phyloP scores from a whole-genome alignment of 2,888 invertebrate species.

The Diadromus collaris region DNA sequence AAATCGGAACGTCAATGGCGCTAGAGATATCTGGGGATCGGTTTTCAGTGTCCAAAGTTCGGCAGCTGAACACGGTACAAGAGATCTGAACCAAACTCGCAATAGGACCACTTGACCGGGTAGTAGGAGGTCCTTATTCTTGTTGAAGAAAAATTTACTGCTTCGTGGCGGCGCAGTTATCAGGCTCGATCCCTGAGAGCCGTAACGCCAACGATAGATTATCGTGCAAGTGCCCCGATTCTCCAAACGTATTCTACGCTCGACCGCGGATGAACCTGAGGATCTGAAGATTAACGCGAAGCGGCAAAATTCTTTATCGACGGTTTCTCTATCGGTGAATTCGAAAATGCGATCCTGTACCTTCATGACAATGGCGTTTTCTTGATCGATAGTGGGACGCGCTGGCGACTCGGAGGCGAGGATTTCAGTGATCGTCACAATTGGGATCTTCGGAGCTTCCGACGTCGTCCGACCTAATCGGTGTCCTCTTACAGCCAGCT shows the following conservation, averaged over 20 bases:
- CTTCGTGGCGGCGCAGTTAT: constrained; percentile 63
- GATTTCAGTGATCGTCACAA: constrained; percentile 62
- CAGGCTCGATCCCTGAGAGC: constrained; percentile 30
- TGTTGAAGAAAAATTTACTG: constrained; percentile 83
- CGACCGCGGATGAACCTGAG: constrained; percentile 1
- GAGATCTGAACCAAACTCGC: constrained; percentile 81
- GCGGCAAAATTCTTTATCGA: constrained; percentile 25
- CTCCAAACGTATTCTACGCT: constrained; percentile 77
- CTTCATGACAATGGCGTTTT: constrained; percentile 60
- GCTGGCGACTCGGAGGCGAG: background rate
- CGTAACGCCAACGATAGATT: constrained; percentile 80
- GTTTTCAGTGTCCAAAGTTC: constrained; percentile 82
- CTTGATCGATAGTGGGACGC: constrained; percentile 7
- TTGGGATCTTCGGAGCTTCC: constrained; percentile 40
- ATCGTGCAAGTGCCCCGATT: constrained; percentile 82
- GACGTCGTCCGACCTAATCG: constrained; percentile 2
- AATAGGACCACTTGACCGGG: constrained; percentile 81
- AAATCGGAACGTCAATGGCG: constrained; percentile 64
- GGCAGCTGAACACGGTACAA: constrained; percentile 77
- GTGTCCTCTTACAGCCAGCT: constrained; percentile 72
- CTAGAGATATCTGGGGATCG: constrained; percentile 76
- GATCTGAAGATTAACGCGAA: constrained; percentile 63
- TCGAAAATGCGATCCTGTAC: constrained; percentile 70
- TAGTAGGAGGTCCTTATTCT: constrained; percentile 81
- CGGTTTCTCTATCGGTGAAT: constrained; percentile 43